These are phyloP conservation scores for Petrocephalus sullivani DNA, from an alignment of 2,797 vertebrate genomes.

Conservation along the genomic window DNA sequence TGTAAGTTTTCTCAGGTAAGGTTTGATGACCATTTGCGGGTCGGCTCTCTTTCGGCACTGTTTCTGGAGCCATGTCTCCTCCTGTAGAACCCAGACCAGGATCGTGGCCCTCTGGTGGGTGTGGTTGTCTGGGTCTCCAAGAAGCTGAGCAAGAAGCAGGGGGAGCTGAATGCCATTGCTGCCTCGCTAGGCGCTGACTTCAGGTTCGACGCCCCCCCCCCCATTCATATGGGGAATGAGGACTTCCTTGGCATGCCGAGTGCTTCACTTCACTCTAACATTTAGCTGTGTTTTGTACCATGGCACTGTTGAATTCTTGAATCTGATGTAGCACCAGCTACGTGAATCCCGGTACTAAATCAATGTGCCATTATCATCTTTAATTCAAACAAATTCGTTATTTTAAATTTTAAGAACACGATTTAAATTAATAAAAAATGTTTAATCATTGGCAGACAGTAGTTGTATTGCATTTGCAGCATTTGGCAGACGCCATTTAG, in stretches of 20 bases:
- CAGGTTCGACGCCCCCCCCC: conserved; percentile 62
- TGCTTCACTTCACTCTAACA: background rate
- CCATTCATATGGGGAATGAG: background rate
- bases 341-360: background rate
- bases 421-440: background rate
- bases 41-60: background rate
- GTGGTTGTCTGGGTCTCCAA: conserved; percentile 88
- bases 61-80: background rate
- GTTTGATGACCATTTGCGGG: background rate
- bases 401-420: background rate
- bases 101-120: conserved; percentile 59
- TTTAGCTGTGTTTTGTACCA: background rate
- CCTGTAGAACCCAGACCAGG: conserved; percentile 54
- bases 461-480: background rate
- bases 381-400: background rate
- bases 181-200: conserved; percentile 91
- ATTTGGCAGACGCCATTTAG: too few species aligned
- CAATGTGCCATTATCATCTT: background rate
- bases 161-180: conserved; percentile 81
- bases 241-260: background rate
- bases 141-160: conserved; percentile 86
- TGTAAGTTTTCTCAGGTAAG: background rate
- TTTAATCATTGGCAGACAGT: background rate
- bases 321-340: background rate
- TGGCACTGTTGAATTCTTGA: background rate